Conservation (phyloP, 1,140 invertebrate species). For the Trinorchestia longiramus region DNA sequence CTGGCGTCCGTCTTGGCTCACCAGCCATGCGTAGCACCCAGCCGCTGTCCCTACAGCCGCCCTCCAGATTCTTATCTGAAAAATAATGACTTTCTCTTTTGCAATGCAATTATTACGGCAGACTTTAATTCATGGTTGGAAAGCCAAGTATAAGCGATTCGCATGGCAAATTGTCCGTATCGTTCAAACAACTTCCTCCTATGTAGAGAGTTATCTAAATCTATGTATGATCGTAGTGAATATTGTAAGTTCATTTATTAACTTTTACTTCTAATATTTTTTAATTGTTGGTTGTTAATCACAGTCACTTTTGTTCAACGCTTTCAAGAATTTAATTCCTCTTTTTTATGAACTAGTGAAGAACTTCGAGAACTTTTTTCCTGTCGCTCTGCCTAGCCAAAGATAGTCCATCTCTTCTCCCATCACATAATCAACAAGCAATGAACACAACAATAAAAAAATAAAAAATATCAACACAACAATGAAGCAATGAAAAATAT, state of each 20-base stretch:
- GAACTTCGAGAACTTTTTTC: neutral
- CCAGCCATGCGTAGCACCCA: neutral
- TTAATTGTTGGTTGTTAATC: neutral
- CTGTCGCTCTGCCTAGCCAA: no score
- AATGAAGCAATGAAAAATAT: no score
- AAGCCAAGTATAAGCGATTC: neutral
- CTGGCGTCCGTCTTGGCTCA: neutral
- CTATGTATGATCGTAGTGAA: neutral
- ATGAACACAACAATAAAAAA: no score
- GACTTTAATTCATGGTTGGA: neutral
- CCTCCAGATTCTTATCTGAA: neutral
- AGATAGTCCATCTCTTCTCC: no score
- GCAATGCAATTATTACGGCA: constrained; percentile 6
- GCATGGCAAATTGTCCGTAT: neutral
- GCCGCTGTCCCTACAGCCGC: neutral
- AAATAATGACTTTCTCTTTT: constrained; percentile 38
- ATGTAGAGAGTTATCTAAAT: neutral
- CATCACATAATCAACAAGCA: no score
- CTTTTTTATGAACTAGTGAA: neutral
- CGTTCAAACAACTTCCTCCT: neutral
- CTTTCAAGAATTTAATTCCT: neutral
- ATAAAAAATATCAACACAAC: no score
- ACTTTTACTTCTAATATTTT: neutral
- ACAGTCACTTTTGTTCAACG: neutral
- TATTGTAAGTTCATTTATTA: neutral